Base-by-base conservation (phyloP, 2,888 invertebrate species). In the Tenodera sinensis region DNA sequence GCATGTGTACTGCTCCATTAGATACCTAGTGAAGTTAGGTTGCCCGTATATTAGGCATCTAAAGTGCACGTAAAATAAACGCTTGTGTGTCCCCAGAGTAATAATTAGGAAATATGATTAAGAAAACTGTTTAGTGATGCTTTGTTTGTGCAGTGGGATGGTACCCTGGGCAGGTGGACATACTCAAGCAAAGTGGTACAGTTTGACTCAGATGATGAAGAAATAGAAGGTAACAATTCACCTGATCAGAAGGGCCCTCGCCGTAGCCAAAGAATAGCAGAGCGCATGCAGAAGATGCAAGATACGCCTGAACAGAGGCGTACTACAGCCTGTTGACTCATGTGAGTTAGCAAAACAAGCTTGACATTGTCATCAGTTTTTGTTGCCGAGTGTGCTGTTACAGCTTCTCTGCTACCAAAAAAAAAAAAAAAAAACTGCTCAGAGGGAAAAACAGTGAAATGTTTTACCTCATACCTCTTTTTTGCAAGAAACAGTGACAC, bases 71-170 rank as follows among this genome's bases (percentile, higher is more conserved):
- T n/a, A n/a, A n/a, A n/a, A n/a, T n/a, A n/a, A n/a, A n/a, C n/a
- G n/a, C n/a, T n/a, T n/a, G n/a, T n/a, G n/a, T n/a, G n/a, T n/a
- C n/a, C n/a, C n/a, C n/a, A n/a, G n/a, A n/a, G n/a, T n/a, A n/a
- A 30, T 30, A 30, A 30, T 9, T 42, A 42, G 42, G 42, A 42
- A 42, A 42, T 6, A 42, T 42, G 42, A 12, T 0, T 42, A 42
- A 42, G 42, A 42, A 42, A 12, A 2, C 12, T 42, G 12, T 42
- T 7, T 42, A 1, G 0, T 42, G 12, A 42, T 42, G 9, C 12
- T 20, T 71, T 71, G 0, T 71, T 71, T 47, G 34, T 71, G 71
- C 89, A 93, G 93, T 93, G 93, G 93, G 93, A 93, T 90, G 93
- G 93, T 83, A 92, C 92, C 82, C 91, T 93, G 9, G 92, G 91